A percentile compares a stretch with the other conserved stretches of the same genome.
phyloP scores from a whole-genome alignment of 2,888 invertebrate species.

The Drosophila dives region DNA sequence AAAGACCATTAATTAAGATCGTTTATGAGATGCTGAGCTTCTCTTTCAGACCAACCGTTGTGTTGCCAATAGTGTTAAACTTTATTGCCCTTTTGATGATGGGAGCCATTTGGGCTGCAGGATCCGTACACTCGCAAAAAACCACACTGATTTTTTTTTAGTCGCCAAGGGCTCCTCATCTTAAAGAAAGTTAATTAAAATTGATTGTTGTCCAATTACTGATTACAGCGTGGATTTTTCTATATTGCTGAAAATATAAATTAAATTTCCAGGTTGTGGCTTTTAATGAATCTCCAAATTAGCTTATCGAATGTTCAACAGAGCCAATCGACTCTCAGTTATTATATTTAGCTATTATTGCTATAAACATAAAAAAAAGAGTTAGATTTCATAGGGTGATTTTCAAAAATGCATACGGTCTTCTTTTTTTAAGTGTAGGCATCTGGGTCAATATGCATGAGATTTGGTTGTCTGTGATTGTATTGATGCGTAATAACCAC shows the following conservation, averaged over 20 bases:
- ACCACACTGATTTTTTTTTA: background rate
- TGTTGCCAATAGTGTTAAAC: slow-evolving; percentile 55
- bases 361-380: background rate
- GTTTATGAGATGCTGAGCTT: slow-evolving; percentile 28
- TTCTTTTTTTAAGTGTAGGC: slow-evolving; percentile 7
- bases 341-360: background rate
- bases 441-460: slow-evolving; percentile 51
- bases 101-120: slow-evolving; percentile 36
- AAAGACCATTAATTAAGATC: slow-evolving; percentile 39
- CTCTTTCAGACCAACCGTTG: slow-evolving; percentile 3
- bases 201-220: background rate
- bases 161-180: background rate
- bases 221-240: background rate
- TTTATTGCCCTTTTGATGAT: slow-evolving; percentile 30
- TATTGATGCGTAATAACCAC: slow-evolving; percentile 52
- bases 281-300: background rate
- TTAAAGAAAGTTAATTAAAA: background rate
- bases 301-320: no score
- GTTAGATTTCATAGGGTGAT: background rate
- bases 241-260: background rate
- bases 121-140: slow-evolving; percentile 4
- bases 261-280: background rate
- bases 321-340: background rate
- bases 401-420: background rate
- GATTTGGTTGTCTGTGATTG: slow-evolving; percentile 7